phyloP scores from a whole-genome alignment of 2,113 vertebrate genomes.

The Blennius ocellaris region DNA sequence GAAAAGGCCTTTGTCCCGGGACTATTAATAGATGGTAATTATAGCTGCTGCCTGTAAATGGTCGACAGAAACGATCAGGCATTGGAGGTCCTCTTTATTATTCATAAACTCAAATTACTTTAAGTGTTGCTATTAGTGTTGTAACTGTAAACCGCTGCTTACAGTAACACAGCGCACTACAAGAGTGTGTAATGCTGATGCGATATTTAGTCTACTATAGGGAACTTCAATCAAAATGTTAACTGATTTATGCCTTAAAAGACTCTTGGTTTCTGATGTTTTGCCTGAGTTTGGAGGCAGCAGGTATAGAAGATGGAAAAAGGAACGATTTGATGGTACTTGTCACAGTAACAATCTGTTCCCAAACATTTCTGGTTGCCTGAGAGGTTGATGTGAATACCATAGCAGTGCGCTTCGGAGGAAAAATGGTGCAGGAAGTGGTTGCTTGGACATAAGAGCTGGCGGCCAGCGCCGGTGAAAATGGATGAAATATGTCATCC shows the following conservation, averaged over 20 bases:
- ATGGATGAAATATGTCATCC: background rate
- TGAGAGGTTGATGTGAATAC: background rate
- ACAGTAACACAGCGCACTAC: background rate
- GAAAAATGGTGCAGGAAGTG: background rate
- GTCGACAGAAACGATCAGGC: background rate
- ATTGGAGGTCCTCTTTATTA: background rate
- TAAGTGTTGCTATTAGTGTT: background rate
- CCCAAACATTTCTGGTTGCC: background rate
- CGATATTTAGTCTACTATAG: background rate
- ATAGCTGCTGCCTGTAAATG: background rate
- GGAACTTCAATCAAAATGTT: background rate
- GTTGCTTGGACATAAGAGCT: background rate
- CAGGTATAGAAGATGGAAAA: too few species aligned
- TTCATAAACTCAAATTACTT: background rate
- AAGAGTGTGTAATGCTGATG: background rate
- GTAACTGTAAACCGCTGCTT: background rate
- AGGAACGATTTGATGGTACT: background rate
- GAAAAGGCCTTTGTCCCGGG: background rate
- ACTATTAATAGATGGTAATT: background rate
- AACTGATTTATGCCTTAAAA: background rate
- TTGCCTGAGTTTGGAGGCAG: too few species aligned
- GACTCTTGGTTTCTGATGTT: background rate
- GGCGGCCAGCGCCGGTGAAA: background rate
- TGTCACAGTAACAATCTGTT: background rate
- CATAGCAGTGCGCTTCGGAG: background rate